Conservation (phyloP, 2,888 invertebrate genomes). For the Microctonus hyperodae region DNA sequence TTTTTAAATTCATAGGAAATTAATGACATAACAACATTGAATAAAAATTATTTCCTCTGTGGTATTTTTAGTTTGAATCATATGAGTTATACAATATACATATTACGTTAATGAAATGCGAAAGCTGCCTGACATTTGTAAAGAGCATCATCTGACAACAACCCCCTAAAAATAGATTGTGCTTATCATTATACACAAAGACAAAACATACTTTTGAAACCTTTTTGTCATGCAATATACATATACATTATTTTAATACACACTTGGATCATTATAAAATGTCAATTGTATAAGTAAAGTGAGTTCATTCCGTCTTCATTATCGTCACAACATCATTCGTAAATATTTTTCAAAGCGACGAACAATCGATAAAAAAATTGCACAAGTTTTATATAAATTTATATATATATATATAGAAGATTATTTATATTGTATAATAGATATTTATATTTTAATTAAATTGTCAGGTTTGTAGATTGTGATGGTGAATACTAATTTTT, state of each 20-base stretch:
- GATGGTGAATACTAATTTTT: too few species aligned
- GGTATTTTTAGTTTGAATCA: too few species aligned
- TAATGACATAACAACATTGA: not conserved
- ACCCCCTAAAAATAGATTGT: conserved; percentile 1
- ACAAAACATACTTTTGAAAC: not conserved
- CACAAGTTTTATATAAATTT: not conserved
- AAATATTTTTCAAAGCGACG: not conserved
- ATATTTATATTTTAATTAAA: too few species aligned
- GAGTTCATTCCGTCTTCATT: conserved; percentile 13
- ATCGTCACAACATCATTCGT: not conserved
- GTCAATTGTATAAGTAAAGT: conserved; percentile 13
- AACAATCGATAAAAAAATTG: not conserved
- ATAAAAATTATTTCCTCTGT: not conserved
- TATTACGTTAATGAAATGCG: not conserved
- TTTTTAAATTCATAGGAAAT: not conserved
- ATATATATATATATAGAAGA: not conserved
- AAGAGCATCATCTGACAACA: not conserved
- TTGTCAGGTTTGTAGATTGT: too few species aligned
- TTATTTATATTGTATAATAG: too few species aligned
- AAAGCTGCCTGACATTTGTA: conserved; percentile 15
- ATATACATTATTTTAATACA: too few species aligned
- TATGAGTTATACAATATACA: too few species aligned
- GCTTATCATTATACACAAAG: conserved; percentile 9
- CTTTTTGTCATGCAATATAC: not conserved
- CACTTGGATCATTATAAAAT: conserved; percentile 1